Base-by-base conservation (phyloP, 2,797 vertebrate genomes). In the Oophaga sylvatica region DNA sequence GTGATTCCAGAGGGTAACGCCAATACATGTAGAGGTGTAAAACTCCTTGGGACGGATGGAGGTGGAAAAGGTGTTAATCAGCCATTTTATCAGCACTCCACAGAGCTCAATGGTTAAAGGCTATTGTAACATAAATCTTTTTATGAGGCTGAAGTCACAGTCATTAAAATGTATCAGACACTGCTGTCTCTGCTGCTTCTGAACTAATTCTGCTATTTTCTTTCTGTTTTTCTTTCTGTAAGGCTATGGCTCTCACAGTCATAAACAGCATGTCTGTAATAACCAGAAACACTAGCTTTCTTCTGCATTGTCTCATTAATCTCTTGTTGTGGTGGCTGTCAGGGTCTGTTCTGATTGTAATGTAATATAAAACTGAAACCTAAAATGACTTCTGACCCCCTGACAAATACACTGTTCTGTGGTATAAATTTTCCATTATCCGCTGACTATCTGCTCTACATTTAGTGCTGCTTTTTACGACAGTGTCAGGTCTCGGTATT, bases 51-150 rank as follows among this genome's bases (percentile, higher is more conserved):
- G 53, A 83, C 73, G 67, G 57, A 19, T 5, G 31, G 67, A 41
- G 31, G 62, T 67, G 35, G 9, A 48, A 57, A 59, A 41, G 26
- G 67, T 83, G 81, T 35, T 83, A 83, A 83, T 83, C 29, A 83
- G 19, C 67, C 53, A 31, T 70, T 82, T 70, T 70, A 70, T 68
- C 26, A 70, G 17, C 26, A 71, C 26, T 71, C 53, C 15, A 53
- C 81, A 83, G 26, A 57, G 26, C 48, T 17, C 6, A 26, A 2
- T 56, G 29, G 56, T 13, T 59, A 71, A 60, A 83, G 81, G 26
- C 71, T 71, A 59, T 83, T 71, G 53, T 35, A 65, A 31, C 17
- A 59, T 59, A 35, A 57, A 35, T 83, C 5, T 31, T 65, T 57
- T 82, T 19, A 31, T 68, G 65, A 22, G 2, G 11, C 10, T n/a